Conservation (phyloP, 1,140 invertebrate genomes). For the Drosophila pachea region DNA sequence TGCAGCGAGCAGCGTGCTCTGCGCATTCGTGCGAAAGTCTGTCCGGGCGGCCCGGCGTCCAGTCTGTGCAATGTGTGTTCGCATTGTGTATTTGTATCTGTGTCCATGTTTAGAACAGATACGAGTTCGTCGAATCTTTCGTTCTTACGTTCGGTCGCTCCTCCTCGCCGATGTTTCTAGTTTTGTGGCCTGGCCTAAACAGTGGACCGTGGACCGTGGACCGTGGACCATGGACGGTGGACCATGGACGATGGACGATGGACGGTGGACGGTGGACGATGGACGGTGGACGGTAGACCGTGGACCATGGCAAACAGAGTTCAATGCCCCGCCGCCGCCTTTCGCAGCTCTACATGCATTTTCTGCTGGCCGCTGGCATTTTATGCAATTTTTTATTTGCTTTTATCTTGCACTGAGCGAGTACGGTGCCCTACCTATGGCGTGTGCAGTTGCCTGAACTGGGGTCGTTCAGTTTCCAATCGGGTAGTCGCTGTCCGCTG, state of each 20-base stretch:
- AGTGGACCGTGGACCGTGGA: slow-evolving; percentile 47
- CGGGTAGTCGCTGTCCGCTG: background rate
- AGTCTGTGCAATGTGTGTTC: slow-evolving; percentile 32
- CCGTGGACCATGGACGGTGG: slow-evolving; percentile 49
- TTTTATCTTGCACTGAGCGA: slow-evolving; percentile 61
- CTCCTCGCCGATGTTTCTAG: slow-evolving; percentile 57
- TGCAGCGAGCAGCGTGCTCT: slow-evolving; percentile 5
- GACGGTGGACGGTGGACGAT: slow-evolving; percentile 41
- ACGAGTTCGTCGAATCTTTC: slow-evolving; percentile 34
- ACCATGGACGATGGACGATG: slow-evolving; percentile 41
- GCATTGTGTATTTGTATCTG: slow-evolving; percentile 51
- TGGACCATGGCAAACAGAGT: slow-evolving; percentile 56
- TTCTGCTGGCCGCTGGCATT: slow-evolving; percentile 64
- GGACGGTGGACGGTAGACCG: slow-evolving; percentile 44
- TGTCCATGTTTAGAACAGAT: slow-evolving; percentile 48
- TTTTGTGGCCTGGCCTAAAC: slow-evolving; percentile 60
- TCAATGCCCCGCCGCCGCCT: slow-evolving; percentile 60
- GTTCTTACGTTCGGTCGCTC: slow-evolving; percentile 4
- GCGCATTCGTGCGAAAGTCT: slow-evolving; percentile 73
- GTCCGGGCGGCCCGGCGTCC: slow-evolving; percentile 44
- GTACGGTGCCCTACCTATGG: slow-evolving; percentile 29
- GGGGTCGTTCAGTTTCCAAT: slow-evolving; percentile 3
- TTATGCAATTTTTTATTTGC: slow-evolving; percentile 74
- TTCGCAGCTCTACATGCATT: slow-evolving; percentile 61
- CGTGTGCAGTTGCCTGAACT: slow-evolving; percentile 3